Evolutionary conservation across 2,797 vertebrate genomes (phyloP).

Genomic region (Sphaeramia orbicularis): DNA sequence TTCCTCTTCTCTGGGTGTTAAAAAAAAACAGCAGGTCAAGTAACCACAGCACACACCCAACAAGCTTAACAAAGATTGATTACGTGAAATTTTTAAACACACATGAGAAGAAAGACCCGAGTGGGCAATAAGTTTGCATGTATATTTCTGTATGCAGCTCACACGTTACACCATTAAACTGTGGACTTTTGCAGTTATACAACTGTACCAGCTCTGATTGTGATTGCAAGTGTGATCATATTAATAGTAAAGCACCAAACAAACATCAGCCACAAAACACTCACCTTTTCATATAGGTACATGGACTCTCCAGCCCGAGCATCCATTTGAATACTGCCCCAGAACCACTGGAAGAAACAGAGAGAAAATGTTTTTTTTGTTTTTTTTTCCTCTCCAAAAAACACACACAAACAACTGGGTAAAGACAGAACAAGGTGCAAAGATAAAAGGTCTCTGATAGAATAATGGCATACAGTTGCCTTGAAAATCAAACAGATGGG

Average conservation of each 20-base stretch:
- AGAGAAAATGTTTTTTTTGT: conserved; percentile 2
- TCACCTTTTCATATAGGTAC: conserved; percentile 97
- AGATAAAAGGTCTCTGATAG: conserved; percentile 7
- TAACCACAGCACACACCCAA: too few relatives aligned
- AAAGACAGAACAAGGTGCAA: not conserved
- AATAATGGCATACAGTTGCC: not conserved
- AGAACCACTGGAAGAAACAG: conserved; percentile 91
- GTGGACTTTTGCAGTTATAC: not conserved
- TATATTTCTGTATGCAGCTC: not conserved
- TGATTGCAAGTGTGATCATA: not conserved
- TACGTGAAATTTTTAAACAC: too few relatives aligned
- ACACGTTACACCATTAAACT: not conserved
- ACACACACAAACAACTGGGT: not conserved
- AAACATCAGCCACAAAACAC: conserved; percentile 3
- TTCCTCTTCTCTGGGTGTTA: too few relatives aligned
- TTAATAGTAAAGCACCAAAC: not conserved
- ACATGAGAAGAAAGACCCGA: too few relatives aligned
- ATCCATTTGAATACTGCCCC: conserved; percentile 99
- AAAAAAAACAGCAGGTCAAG: too few relatives aligned
- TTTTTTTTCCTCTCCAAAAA: not conserved
- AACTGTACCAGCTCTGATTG: not conserved
- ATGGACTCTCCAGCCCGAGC: conserved; percentile 97
- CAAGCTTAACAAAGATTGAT: too few relatives aligned
- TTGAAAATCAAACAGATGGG: conserved; percentile 28
- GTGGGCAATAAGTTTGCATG: not conserved